These are phyloP conservation scores for Hemibagrus guttatus DNA, from an alignment of 2,797 vertebrate genomes.

Conservation along the genomic window DNA sequence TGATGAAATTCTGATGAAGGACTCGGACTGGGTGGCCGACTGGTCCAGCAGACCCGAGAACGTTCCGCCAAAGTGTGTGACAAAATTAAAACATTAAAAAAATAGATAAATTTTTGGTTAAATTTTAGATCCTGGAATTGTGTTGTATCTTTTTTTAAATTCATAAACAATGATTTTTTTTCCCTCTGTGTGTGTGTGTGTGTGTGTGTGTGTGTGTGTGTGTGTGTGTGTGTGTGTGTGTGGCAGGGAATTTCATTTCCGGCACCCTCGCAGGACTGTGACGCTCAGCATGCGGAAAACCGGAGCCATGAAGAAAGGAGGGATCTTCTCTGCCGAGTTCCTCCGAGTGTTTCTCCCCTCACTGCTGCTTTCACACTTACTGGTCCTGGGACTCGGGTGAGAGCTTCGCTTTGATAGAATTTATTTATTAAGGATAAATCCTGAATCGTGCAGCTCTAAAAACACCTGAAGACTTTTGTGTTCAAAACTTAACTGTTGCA, in stretches of 20 bases:
- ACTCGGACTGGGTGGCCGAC: constrained; percentile 92
- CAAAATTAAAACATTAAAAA: too few relatives aligned
- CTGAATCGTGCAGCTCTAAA: too few relatives aligned
- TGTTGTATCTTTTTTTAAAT: too few relatives aligned
- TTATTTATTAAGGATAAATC: too few relatives aligned
- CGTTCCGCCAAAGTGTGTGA: constrained; percentile 90
- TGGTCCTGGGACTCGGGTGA: constrained; percentile 96
- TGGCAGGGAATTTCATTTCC: constrained; percentile 94
- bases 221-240: constrained; percentile 12
- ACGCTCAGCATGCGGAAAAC: constrained; percentile 98
- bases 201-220: constrained; percentile 67
- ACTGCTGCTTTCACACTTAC: constrained; percentile 93
- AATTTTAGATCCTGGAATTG: too few relatives aligned
- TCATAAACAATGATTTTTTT: too few relatives aligned
- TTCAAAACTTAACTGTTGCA: not conserved
- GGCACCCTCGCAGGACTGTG: constrained; percentile 90
- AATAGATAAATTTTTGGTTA: too few relatives aligned
- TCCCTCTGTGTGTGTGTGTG: constrained; percentile 77
- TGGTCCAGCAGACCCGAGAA: constrained; percentile 99
- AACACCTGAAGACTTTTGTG: not conserved
- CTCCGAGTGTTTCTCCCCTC: constrained; percentile 98
- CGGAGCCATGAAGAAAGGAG: constrained; percentile 98
- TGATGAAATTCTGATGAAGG: constrained; percentile 90
- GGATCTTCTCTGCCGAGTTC: constrained; percentile 97
- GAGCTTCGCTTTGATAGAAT: constrained; percentile 40